A percentile compares a stretch with the other conserved stretches of the same genome.
Evolutionary conservation across 2,888 invertebrate species (phyloP).

Genomic region (Lomographa bimaculata): DNA sequence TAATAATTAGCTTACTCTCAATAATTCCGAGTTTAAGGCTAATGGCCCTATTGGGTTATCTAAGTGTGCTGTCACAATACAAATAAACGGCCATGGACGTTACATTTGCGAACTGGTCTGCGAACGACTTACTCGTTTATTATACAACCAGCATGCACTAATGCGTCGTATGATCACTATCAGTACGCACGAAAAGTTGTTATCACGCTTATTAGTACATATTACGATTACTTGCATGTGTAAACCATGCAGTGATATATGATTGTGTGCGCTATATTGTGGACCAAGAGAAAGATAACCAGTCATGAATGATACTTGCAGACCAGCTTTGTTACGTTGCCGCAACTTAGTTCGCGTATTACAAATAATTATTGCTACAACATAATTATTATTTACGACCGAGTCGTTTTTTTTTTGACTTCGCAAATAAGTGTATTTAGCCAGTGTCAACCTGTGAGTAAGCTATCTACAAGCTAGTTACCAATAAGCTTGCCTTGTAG

Average conservation of each 20-base stretch:
- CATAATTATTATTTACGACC: too few relatives aligned
- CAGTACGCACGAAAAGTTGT: conserved; percentile 38
- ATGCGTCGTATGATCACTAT: conserved; percentile 40
- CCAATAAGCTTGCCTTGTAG: too few relatives aligned
- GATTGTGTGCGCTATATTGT: background rate
- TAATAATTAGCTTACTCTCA: too few relatives aligned
- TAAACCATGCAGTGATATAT: conserved; percentile 10
- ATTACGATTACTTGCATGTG: conserved; percentile 10
- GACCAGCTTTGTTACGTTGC: conserved; percentile 1
- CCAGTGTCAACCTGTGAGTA: too few relatives aligned
- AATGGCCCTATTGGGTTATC: conserved; percentile 11
- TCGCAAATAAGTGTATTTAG: too few relatives aligned
- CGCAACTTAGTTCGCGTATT: background rate
- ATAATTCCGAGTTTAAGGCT: background rate
- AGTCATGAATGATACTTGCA: conserved; percentile 3
- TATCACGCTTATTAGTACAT: conserved; percentile 24
- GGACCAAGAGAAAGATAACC: conserved; percentile 6
- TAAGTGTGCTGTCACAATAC: conserved; percentile 7
- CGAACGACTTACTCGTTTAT: conserved; percentile 15
- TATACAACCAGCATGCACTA: conserved; percentile 46
- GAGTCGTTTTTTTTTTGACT: too few relatives aligned
- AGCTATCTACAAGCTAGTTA: too few relatives aligned
- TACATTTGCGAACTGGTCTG: conserved; percentile 29
- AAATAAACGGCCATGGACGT: conserved; percentile 13
- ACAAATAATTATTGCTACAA: background rate